phyloP scores from a whole-genome alignment of 1,140 invertebrate species.

The Asobara japonica region DNA sequence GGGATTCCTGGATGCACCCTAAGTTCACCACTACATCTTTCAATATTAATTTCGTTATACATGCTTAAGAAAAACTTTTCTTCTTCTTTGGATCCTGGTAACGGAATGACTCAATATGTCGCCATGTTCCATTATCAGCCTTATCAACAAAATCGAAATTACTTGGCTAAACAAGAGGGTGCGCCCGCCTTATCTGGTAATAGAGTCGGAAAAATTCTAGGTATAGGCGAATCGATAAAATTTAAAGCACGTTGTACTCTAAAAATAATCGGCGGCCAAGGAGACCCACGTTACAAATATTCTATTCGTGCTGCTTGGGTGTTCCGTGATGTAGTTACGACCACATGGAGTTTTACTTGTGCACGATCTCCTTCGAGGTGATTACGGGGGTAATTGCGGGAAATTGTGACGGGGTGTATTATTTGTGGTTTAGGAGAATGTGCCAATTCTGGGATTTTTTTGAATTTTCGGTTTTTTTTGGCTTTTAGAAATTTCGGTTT shows the following conservation, averaged over 20 bases:
- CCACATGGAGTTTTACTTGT: too few relatives aligned
- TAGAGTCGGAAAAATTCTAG: not conserved
- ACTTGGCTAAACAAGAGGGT: not conserved
- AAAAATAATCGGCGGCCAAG: slow-evolving; percentile 30
- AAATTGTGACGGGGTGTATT: too few relatives aligned
- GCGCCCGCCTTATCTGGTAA: slow-evolving; percentile 16
- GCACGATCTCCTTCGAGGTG: too few relatives aligned
- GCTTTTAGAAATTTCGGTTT: too few relatives aligned
- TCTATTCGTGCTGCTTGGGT: not conserved
- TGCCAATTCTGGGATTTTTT: too few relatives aligned
- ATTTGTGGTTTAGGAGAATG: too few relatives aligned
- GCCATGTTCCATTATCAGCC: not conserved
- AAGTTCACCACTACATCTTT: too few relatives aligned
- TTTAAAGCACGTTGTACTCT: slow-evolving; percentile 1
- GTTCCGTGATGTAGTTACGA: not conserved
- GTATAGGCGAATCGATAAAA: slow-evolving; percentile 22
- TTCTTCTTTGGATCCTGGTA: not conserved
- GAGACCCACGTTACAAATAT: not conserved
- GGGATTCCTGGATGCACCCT: too few relatives aligned
- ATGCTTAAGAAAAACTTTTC: too few relatives aligned
- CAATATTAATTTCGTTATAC: too few relatives aligned
- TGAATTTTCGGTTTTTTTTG: too few relatives aligned
- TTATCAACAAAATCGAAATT: not conserved
- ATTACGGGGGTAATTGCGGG: not conserved
- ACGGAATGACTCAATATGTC: not conserved